A percentile compares a stretch with the other conserved stretches of the same genome.
These are phyloP conservation scores for Drosophila sp. DNA, from an alignment of 1,140 invertebrate genomes.

Conservation along the genomic window DNA sequence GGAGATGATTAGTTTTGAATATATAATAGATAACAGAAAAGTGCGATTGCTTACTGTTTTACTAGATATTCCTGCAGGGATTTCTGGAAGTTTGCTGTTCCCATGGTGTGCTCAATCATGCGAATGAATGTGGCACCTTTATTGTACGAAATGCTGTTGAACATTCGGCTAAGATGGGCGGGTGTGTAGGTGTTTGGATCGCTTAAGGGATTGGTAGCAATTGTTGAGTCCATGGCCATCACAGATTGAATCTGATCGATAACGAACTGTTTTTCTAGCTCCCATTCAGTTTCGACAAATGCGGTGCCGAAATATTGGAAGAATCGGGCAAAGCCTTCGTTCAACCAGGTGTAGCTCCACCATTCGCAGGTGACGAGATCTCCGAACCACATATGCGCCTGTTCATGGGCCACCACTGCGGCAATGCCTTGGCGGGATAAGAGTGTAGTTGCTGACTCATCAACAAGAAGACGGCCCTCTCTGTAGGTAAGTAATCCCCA, in stretches of 20 bases:
- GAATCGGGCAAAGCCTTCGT: slow-evolving; percentile 89
- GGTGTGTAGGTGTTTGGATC: slow-evolving; percentile 85
- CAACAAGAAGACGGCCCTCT: slow-evolving; percentile 87
- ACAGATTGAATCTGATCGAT: slow-evolving; percentile 88
- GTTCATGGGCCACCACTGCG: slow-evolving; percentile 87
- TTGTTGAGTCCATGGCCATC: slow-evolving; percentile 88
- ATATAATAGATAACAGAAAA: not conserved
- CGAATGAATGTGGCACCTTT: slow-evolving; percentile 89
- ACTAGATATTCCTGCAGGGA: slow-evolving; percentile 87
- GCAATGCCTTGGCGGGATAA: slow-evolving; percentile 86
- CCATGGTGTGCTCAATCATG: slow-evolving; percentile 91
- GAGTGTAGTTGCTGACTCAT: slow-evolving; percentile 85
- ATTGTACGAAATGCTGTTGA: slow-evolving; percentile 87
- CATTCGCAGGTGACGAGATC: slow-evolving; percentile 89
- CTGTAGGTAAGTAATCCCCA: slow-evolving; percentile 89
- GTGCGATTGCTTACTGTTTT: slow-evolving; percentile 83
- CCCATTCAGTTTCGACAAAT: slow-evolving; percentile 85
- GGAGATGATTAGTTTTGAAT: not conserved
- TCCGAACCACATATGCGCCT: slow-evolving; percentile 89
- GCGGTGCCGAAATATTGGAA: slow-evolving; percentile 89
- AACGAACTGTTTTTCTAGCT: slow-evolving; percentile 86
- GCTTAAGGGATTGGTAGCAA: slow-evolving; percentile 87
- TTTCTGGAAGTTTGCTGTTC: slow-evolving; percentile 86
- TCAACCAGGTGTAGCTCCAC: slow-evolving; percentile 89
- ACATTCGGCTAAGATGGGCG: slow-evolving; percentile 86